phyloP scores from a whole-genome alignment of 2,888 invertebrate species.

The Oscheius sp. region DNA sequence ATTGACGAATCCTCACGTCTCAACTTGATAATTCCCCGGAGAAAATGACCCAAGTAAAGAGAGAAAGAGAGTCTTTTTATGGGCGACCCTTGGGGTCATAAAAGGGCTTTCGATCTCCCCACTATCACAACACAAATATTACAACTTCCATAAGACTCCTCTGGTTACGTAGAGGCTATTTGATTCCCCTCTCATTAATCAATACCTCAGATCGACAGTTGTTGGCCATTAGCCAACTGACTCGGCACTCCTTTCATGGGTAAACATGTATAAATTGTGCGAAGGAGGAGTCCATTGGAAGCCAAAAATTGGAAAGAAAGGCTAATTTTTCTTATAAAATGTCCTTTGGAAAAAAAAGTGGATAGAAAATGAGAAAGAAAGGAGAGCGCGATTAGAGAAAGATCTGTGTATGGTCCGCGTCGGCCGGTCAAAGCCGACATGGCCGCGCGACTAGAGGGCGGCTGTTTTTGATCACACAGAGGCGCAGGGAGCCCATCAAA shows the following conservation, averaged over 20 bases:
- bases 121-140: too few relatives aligned
- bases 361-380: neutral
- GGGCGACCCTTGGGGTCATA: too few relatives aligned
- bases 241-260: neutral
- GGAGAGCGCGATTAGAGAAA: neutral
- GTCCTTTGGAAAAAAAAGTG: neutral
- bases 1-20: too few relatives aligned
- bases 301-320: neutral
- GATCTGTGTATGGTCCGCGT: neutral
- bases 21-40: too few relatives aligned
- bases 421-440: slow-evolving; percentile 15
- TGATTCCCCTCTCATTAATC: slow-evolving; percentile 16
- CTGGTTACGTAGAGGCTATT: slow-evolving; percentile 10
- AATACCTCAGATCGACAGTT: slow-evolving; percentile 18
- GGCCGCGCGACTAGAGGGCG: slow-evolving; percentile 9
- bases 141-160: too few relatives aligned
- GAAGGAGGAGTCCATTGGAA: neutral
- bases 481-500: slow-evolving; percentile 26
- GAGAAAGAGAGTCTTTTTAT: too few relatives aligned
- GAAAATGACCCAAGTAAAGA: too few relatives aligned
- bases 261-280: slow-evolving; percentile 12
- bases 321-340: too few relatives aligned
- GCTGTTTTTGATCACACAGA: slow-evolving; percentile 25
- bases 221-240: slow-evolving; percentile 5
- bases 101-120: too few relatives aligned